phyloP scores from a whole-genome alignment of 2,113 vertebrate genomes.

The Larimichthys crocea region DNA sequence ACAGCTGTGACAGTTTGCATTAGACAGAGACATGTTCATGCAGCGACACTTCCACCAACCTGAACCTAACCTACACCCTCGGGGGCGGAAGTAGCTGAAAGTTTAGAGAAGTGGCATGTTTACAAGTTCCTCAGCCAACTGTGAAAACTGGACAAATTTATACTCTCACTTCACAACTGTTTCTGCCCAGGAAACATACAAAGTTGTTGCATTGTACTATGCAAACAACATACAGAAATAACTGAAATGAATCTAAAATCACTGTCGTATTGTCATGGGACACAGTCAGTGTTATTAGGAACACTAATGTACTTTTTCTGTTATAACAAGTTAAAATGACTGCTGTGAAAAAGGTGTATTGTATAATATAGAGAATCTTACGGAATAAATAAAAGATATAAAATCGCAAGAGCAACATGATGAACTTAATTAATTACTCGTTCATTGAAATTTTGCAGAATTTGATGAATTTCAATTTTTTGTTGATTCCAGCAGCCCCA shows the following conservation, averaged over 20 bases:
- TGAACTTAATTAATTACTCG: too few species aligned
- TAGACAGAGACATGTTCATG: conserved; percentile 31
- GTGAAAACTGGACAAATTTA: conserved; percentile 7
- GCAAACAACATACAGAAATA: background rate
- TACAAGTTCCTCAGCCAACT: conserved; percentile 20
- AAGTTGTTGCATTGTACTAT: background rate
- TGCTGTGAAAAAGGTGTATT: background rate
- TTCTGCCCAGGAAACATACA: background rate
- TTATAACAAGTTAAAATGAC: background rate
- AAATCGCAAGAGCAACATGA: too few species aligned
- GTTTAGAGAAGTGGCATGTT: conserved; percentile 29
- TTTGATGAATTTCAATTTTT: too few species aligned
- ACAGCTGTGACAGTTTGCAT: conserved; percentile 58
- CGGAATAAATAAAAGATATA: too few species aligned
- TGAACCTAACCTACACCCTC: conserved; percentile 37
- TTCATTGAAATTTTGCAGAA: too few species aligned
- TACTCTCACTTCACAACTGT: background rate
- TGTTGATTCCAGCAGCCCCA: too few species aligned
- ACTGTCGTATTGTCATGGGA: background rate
- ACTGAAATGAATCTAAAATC: background rate
- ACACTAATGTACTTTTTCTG: background rate
- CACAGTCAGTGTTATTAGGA: background rate
- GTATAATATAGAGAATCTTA: too few species aligned
- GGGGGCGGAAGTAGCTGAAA: conserved; percentile 1
- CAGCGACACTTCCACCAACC: conserved; percentile 27